These are phyloP conservation scores for Manduca sexta DNA, from an alignment of 1,140 invertebrate genomes.

Conservation along the genomic window DNA sequence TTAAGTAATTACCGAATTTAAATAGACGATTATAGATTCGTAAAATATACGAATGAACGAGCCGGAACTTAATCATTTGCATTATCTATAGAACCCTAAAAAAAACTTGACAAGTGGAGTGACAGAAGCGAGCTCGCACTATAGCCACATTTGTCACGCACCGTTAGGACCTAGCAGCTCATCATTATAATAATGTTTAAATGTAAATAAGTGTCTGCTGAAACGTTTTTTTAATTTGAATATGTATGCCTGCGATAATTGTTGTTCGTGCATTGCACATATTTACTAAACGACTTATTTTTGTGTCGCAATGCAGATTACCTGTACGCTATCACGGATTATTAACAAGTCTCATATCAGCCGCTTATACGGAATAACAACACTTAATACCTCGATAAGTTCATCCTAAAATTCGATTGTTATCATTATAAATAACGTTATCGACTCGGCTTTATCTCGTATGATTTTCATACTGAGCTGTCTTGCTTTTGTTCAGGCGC, in stretches of 20 bases:
- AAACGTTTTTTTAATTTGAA: not conserved
- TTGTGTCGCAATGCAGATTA: slow-evolving; percentile 23
- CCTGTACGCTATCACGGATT: slow-evolving; percentile 20
- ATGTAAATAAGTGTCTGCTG: not conserved
- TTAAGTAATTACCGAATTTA: too few species aligned
- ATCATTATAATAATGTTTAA: too few species aligned
- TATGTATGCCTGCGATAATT: not conserved
- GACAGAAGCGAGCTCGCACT: too few species aligned
- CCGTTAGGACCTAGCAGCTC: too few species aligned
- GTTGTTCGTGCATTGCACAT: too few species aligned
- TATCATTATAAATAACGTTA: slow-evolving; percentile 19
- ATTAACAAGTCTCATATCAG: slow-evolving; percentile 27
- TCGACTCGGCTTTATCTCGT: slow-evolving; percentile 13
- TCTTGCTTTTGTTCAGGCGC: slow-evolving; percentile 23
- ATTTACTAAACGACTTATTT: slow-evolving; percentile 28
- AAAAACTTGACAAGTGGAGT: too few species aligned
- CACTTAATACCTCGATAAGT: slow-evolving; percentile 19
- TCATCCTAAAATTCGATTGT: slow-evolving; percentile 19
- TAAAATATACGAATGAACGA: too few species aligned
- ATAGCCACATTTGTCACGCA: too few species aligned
- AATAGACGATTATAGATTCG: too few species aligned
- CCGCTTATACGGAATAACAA: slow-evolving; percentile 31
- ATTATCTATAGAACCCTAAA: too few species aligned
- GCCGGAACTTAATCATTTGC: too few species aligned
- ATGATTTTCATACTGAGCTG: slow-evolving; percentile 22